Base-by-base conservation (phyloP, 1,140 invertebrate species). In the Drosophila sp. region DNA sequence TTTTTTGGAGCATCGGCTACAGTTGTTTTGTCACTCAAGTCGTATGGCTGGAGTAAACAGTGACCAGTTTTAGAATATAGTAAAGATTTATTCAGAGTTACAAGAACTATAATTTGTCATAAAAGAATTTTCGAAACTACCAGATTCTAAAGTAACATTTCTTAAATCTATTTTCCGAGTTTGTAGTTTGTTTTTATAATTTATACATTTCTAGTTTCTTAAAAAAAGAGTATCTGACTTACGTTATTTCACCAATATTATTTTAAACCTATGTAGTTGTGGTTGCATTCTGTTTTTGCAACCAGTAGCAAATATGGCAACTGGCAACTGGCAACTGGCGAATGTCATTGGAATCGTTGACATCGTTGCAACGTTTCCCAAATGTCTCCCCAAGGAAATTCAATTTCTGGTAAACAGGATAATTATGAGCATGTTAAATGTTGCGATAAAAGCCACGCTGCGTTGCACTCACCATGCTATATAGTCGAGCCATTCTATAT, bases 371-470 rank as follows among this genome's bases (percentile, higher is more conserved):
- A 76, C 83, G 54, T 78, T 87, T 69, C 41, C 43, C 59, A 51
- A 71, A 76, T 51, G 78, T 66, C 50, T 80, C 81, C 73, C 81
- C 64, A 54, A 84, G 81, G 84, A 89, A 89, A 89, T 89, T 89
- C 84, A 89, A 90, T 91, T 90, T 80, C 78, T 83, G 76, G 79
- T 91, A 90, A 91, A 91, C 84, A 91, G 84, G 89, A 90, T 90
- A 91, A 91, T 91, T 91, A 91, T 80, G 89, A 87, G 84, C 89
- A 80, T 86, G 90, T 91, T 91, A 91, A 90, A 91, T 90, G 89
- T 89, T 79, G 81, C 90, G 90, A 91, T 89, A 91, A 91, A 89
- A 83, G 82, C 79, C 79, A 89, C 76, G 83, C 83, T 89, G 84
- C 76, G 79, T 62, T 83, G 84, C 83, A 83, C 75, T 70, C 53